A percentile compares a stretch with the other conserved stretches of the same genome.
Evolutionary conservation across 2,888 invertebrate genomes (phyloP).

Genomic region (Plagiodera versicolora): DNA sequence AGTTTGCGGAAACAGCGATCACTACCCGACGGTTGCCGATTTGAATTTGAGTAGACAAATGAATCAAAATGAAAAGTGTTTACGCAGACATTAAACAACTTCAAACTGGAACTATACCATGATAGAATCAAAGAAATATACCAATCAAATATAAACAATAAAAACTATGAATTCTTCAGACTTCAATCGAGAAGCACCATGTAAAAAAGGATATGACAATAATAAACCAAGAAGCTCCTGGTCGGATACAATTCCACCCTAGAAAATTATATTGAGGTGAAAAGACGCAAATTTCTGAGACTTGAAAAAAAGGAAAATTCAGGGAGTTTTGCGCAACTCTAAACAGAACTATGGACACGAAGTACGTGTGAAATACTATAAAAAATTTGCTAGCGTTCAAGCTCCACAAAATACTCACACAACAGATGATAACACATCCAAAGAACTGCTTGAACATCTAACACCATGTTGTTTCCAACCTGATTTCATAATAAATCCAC

Average conservation of each 20-base stretch:
- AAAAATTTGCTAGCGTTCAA: too few species aligned
- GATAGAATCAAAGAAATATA: background rate
- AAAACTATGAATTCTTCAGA: background rate
- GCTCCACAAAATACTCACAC: background rate
- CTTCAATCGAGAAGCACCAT: background rate
- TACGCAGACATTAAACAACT: background rate
- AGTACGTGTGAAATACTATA: background rate
- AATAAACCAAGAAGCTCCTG: too few species aligned
- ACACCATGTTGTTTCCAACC: background rate
- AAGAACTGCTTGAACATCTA: background rate
- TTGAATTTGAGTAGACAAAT: background rate
- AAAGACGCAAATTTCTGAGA: background rate
- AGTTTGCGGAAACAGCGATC: background rate
- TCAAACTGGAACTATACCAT: background rate
- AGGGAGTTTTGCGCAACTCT: background rate
- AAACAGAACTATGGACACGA: background rate
- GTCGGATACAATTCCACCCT: background rate
- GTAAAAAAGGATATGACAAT: too few species aligned
- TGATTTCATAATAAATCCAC: background rate
- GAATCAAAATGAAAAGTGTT: background rate
- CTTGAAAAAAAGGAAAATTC: background rate
- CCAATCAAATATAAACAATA: background rate
- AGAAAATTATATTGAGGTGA: background rate
- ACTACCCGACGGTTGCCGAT: background rate
- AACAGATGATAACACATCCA: background rate